Conservation (phyloP, 2,888 invertebrate species). For the Thysanoteuthis rhombus region DNA sequence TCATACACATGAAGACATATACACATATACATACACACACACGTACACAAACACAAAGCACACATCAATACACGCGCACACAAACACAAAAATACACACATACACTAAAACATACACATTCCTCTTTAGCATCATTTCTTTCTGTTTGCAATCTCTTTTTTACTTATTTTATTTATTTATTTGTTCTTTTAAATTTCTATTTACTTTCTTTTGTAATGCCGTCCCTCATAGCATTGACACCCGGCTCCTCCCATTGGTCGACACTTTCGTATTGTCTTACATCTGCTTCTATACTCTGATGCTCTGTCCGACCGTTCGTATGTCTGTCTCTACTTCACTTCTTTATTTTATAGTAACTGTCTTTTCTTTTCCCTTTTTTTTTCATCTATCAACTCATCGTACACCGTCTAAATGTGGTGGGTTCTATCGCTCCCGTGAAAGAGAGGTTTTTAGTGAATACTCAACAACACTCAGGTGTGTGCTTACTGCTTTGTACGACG, state of each 20-base stretch:
- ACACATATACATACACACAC: no score
- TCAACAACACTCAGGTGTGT: not conserved
- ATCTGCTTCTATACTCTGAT: not conserved
- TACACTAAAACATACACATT: not conserved
- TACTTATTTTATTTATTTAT: not conserved
- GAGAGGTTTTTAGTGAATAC: not conserved
- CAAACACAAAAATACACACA: no score
- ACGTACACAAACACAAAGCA: no score
- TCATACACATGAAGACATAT: no score
- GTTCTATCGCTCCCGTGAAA: not conserved
- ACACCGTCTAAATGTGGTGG: no score
- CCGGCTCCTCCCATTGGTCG: not conserved
- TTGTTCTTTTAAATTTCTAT: not conserved
- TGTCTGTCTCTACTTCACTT: not conserved
- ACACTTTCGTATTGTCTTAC: conserved; percentile 12
- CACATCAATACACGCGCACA: no score
- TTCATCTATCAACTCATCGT: no score
- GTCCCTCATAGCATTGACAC: not conserved
- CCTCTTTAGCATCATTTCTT: not conserved
- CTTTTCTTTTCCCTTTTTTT: not conserved
- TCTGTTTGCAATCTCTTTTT: not conserved
- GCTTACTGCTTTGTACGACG: not conserved
- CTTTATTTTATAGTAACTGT: not conserved
- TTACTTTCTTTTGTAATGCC: not conserved
- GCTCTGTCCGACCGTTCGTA: not conserved